Evolutionary conservation across 2,888 invertebrate genomes (phyloP), one percentile per base, ranked within the genome.

Genomic region (Aplocera efformata): DNA sequence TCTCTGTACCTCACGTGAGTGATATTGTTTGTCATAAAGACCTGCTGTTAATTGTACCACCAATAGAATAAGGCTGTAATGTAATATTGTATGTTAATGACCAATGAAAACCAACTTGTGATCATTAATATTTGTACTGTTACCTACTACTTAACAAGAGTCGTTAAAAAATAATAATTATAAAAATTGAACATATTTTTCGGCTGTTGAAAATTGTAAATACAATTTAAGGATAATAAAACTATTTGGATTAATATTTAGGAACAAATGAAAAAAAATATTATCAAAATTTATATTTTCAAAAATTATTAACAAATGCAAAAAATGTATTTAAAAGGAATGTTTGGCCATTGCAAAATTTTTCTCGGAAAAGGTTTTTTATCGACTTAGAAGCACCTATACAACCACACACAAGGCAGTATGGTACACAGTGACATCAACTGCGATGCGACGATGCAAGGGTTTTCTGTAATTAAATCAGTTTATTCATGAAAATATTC

Each of bases 121-220:
- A 89, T 89, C 89, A 89, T 86, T 88, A 88, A 89, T 88, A 89
- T 89, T 89, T 89, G 89, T 89, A 89, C 89, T 89, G 89, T 89
- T 88, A 88, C 88, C 88, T 88, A 88, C 86, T 88, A 88, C 88
- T 88, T 85, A 85, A 88, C 89, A 89, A 89, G 84, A 89, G 88
- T 88, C 88, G 88, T 88, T 88, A 88, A 88, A 82, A 84, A 86
- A 82, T 81, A 84, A 83, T 83, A 85, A 84, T 80, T 54, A 58
- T 59, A 64, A 73, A 85, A 85, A 86, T 81, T 86, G 74, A 88
- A 88, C 88, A 88, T 88, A 88, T 88, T 88, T 88, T 88, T 88
- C 88, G 88, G 88, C 88, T 88, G 88, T 88, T 88, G 83, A 86
- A 88, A 88, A 85, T 82, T 86, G 88, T 88, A 88, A 86, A 88